phyloP scores from a whole-genome alignment of 2,888 invertebrate species.

The Norana najaformis region DNA sequence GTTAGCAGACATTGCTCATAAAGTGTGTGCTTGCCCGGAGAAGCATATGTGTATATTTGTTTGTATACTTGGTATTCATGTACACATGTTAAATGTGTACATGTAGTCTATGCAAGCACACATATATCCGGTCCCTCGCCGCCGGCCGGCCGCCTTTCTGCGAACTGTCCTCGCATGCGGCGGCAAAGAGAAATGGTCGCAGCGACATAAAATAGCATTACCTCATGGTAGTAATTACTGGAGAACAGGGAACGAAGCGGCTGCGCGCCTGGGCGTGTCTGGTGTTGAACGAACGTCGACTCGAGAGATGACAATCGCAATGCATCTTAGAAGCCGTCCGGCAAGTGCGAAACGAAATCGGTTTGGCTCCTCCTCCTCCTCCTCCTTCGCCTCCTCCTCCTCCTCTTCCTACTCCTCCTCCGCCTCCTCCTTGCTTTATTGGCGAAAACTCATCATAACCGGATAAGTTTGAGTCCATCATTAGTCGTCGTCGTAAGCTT shows the following conservation, averaged over 20 bases:
- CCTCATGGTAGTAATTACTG: constrained; percentile 5
- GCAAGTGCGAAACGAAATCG: background rate
- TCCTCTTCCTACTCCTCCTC: background rate
- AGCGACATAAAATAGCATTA: background rate
- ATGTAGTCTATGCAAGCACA: no score
- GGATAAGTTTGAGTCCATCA: constrained; percentile 7
- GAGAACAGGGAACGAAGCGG: background rate
- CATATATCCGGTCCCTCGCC: background rate
- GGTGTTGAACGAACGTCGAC: background rate
- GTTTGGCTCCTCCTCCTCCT: background rate
- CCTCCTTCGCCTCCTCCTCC: background rate
- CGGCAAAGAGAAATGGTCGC: background rate
- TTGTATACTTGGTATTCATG: constrained; percentile 2
- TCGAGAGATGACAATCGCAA: background rate
- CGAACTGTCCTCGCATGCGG: background rate
- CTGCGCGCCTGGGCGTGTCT: background rate
- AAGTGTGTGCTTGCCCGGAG: background rate
- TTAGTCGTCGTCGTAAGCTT: background rate
- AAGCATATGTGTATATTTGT: background rate
- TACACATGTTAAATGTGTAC: background rate
- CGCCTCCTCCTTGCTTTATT: background rate
- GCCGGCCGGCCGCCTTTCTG: background rate
- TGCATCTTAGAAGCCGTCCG: background rate
- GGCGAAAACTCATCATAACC: constrained; percentile 7
- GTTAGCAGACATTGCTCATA: background rate